These are phyloP conservation scores for Pluvialis apricaria DNA, from an alignment of 2,113 vertebrate genomes.

Conservation along the genomic window DNA sequence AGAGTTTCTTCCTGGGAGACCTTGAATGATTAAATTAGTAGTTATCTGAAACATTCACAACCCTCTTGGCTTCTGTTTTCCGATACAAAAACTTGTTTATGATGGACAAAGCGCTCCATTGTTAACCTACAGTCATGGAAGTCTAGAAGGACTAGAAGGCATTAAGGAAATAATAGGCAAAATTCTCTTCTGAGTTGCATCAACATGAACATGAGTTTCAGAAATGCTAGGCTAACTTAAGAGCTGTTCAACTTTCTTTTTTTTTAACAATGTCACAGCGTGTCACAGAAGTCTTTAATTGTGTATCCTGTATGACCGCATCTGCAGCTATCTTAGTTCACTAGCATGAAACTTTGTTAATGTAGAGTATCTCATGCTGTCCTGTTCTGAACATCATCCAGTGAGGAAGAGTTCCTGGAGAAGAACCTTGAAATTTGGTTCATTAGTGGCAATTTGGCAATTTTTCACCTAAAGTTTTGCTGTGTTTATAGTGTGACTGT, in stretches of 20 bases:
- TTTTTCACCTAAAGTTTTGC: background rate
- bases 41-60: background rate
- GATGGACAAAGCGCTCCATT: background rate
- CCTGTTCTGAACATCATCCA: background rate
- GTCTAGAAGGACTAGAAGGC: background rate
- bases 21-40: background rate
- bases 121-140: background rate
- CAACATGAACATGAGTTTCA: background rate
- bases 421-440: background rate
- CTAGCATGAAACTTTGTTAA: background rate
- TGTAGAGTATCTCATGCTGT: background rate
- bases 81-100: background rate
- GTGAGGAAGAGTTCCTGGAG: background rate
- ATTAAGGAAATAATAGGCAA: background rate
- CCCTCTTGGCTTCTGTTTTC: background rate
- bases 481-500: background rate
- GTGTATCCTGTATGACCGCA: background rate
- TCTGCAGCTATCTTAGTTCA: background rate
- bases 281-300: background rate
- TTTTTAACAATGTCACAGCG: background rate
- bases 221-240: background rate
- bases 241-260: background rate
- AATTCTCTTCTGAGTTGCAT: background rate
- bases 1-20: background rate
- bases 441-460: background rate